phyloP scores from a whole-genome alignment of 2,888 invertebrate species.

The Ariolimax columbianus region DNA sequence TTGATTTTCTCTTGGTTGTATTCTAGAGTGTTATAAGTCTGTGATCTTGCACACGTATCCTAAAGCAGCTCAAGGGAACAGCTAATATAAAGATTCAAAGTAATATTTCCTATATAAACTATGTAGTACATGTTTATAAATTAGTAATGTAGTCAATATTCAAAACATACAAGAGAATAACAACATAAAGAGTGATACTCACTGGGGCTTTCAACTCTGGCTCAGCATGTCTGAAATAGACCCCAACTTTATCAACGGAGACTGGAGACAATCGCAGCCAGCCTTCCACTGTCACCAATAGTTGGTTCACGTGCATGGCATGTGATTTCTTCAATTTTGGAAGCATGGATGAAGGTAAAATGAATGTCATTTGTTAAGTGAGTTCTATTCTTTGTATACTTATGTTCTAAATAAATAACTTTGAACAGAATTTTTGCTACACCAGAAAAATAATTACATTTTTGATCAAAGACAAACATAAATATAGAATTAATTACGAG shows the following conservation, averaged over 20 bases:
- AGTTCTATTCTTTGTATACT: neutral
- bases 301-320: slow-evolving; percentile 89
- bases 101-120: too few relatives aligned
- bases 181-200: slow-evolving; percentile 15
- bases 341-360: neutral
- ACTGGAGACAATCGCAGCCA: slow-evolving; percentile 93
- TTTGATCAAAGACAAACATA: too few relatives aligned
- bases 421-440: too few relatives aligned
- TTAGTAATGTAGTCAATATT: neutral
- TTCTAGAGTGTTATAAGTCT: too few relatives aligned
- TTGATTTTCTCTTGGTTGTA: too few relatives aligned
- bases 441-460: too few relatives aligned
- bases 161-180: neutral
- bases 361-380: neutral
- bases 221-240: slow-evolving; percentile 85
- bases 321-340: slow-evolving; percentile 83
- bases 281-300: slow-evolving; percentile 92
- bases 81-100: too few relatives aligned
- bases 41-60: too few relatives aligned
- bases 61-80: too few relatives aligned
- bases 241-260: slow-evolving; percentile 96
- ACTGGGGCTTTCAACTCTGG: slow-evolving; percentile 67
- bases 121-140: too few relatives aligned
- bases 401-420: too few relatives aligned
- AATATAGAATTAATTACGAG: too few relatives aligned